phyloP scores from a whole-genome alignment of 2,888 invertebrate genomes.

The Diloba caeruleocephala region DNA sequence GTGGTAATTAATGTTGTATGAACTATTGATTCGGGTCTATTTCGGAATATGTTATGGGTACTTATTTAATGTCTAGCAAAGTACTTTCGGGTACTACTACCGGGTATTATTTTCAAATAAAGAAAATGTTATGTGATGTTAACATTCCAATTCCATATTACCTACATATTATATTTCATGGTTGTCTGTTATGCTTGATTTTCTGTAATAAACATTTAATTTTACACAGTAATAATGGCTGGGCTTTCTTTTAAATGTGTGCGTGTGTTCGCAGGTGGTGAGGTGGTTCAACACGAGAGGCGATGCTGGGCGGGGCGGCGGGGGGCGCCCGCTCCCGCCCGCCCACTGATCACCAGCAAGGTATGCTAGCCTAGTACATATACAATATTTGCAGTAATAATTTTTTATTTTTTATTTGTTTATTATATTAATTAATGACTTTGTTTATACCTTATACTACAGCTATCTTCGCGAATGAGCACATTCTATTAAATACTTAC shows the following conservation, averaged over 20 bases:
- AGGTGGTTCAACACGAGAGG: conserved; percentile 81
- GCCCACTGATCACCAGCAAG: conserved; percentile 86
- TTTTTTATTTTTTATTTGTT: too few relatives aligned
- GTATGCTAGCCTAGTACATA: conserved; percentile 77
- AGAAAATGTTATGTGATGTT: too few relatives aligned
- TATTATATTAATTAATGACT: too few relatives aligned
- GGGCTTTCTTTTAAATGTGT: conserved; percentile 23
- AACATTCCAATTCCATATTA: too few relatives aligned
- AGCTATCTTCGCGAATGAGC: too few relatives aligned
- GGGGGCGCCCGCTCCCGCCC: conserved; percentile 89
- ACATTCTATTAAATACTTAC: too few relatives aligned
- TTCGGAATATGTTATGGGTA: background rate
- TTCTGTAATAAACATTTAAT: background rate
- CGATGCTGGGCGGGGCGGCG: conserved; percentile 89
- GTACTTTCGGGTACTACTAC: too few relatives aligned
- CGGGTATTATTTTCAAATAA: too few relatives aligned
- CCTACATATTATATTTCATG: too few relatives aligned
- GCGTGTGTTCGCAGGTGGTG: conserved; percentile 73
- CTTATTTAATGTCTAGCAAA: background rate
- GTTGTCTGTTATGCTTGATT: background rate
- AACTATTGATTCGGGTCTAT: conserved; percentile 10
- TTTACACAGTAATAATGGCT: background rate
- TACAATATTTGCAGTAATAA: conserved; percentile 33
- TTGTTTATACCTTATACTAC: too few relatives aligned
- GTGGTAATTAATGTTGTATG: conserved; percentile 26